Base-by-base conservation (phyloP, 2,113 vertebrate genomes). In the Halcyon senegalensis region DNA sequence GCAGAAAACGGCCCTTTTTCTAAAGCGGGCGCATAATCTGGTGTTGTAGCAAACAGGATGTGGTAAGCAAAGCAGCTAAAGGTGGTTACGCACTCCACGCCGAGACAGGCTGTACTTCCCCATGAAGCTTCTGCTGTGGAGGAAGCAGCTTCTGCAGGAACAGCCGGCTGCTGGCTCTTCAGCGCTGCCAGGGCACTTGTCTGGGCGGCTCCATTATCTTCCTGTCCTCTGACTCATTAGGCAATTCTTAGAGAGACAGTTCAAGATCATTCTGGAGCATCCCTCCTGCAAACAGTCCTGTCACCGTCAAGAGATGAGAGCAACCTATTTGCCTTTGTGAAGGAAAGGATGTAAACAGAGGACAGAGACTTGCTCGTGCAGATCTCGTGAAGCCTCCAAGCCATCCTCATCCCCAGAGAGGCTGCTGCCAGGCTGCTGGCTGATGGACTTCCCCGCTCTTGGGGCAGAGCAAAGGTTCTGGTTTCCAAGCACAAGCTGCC, bases 21-120 rank as follows among this genome's bases (percentile, higher is more conserved):
- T 90, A 19, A 72, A 89, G 86, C 81, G 62, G 68, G 58, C 60
- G 4, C 77, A 23, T 28, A 27, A 82, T 69, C 64, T 87, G 87
- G 89, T 28, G 73, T 7, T 91, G 94, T 35, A 91, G 85, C 91
- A 97, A 97, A 97, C 97, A 97, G 96, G 97, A 97, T 96, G 96
- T 95, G 94, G 96, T 86, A 82, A 93, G 87, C 53, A 84, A 91
- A 82, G 46, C 12, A 85, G 90, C 89, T 90, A 63, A 59, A 95
- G 95, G 95, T 96, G 89, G 97, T 97, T 97, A 81, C 11, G 37
- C 79, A 28, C 80, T 79, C 69, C 1, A 73, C 91, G 69, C 14
- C 4, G 35, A 95, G 82, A 91, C 95, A 73, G 0, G 30, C 93
- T 95, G 94, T 92, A 95, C 95, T 97, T 96, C 94, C 96, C 96